phyloP scores from a whole-genome alignment of 2,113 vertebrate species.

The Halcyon malimbica region DNA sequence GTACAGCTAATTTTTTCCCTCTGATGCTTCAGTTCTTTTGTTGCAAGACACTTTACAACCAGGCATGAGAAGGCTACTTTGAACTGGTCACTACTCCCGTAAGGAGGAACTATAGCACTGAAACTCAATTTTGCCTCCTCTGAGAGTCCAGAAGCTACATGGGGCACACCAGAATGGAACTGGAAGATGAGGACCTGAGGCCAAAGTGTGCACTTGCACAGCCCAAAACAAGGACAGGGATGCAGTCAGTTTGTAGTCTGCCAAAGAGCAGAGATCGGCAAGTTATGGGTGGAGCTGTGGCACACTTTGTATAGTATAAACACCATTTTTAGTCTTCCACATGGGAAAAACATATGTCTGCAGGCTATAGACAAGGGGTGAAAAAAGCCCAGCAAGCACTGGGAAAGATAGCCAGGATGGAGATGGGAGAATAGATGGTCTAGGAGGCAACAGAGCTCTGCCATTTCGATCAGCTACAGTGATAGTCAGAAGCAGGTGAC shows the following conservation, averaged over 20 bases:
- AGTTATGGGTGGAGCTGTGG: background rate
- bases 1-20: background rate
- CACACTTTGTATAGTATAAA: background rate
- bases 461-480: background rate
- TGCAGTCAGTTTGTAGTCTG: background rate
- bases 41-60: background rate
- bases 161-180: background rate
- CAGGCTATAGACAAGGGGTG: background rate
- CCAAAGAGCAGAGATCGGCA: background rate
- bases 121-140: background rate
- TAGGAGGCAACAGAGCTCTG: background rate
- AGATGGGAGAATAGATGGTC: background rate
- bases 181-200: background rate
- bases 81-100: background rate
- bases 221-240: background rate
- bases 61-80: background rate
- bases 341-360: background rate
- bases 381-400: background rate
- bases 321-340: background rate
- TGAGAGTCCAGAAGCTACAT: background rate
- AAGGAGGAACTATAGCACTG: background rate
- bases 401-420: background rate
- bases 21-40: background rate
- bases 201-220: background rate
- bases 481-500: background rate